Evolutionary conservation across 1,140 invertebrate genomes (phyloP), one percentile per base, ranked within the genome.

Genomic region (Aphis gossypii): DNA sequence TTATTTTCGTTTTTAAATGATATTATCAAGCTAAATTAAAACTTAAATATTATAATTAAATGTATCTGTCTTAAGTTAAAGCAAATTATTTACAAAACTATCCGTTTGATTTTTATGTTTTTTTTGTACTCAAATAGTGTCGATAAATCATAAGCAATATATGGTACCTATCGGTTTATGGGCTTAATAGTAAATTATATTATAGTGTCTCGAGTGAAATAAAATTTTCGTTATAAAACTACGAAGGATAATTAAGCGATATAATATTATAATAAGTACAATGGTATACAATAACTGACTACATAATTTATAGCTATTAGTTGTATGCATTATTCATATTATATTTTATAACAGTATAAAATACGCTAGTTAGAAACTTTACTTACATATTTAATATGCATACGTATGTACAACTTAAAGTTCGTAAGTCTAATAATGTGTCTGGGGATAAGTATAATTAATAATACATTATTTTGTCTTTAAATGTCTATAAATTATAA

Each of bases 291-390:
- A 38, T 38, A 83, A 83, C 76, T 21, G 76, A 23, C 35, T 83
- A n/a, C 14, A 76, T 76, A 76, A 76, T 76, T n/a, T 18, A 76
- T n/a, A 76, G 60, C 60, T n/a, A 76, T n/a, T 76, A 76, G 76
- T n/a, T 83, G 76, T 38, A 76, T 83, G n/a, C n/a, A 76, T 83
- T 83, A 83, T 38, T 83, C 76, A 83, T 35, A 83, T 83, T 38
- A 38, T 38, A 83, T 83, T 76, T 76, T 76, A n/a, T n/a, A 76
- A 76, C 60, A 76, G 14, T 76, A 76, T 1, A 76, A 76, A 76
- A 76, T 76, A n/a, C 60, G 30, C n/a, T n/a, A 83, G 76, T 38
- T 83, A 38, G 76, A 83, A 83, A 83, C 76, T 38, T 38, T 20
- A 83, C 21, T 21, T 38, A 35, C 6, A 38, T 83, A 83, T 38